Base-by-base conservation (phyloP, 2,888 invertebrate species). In the Tetropium fuscum region DNA sequence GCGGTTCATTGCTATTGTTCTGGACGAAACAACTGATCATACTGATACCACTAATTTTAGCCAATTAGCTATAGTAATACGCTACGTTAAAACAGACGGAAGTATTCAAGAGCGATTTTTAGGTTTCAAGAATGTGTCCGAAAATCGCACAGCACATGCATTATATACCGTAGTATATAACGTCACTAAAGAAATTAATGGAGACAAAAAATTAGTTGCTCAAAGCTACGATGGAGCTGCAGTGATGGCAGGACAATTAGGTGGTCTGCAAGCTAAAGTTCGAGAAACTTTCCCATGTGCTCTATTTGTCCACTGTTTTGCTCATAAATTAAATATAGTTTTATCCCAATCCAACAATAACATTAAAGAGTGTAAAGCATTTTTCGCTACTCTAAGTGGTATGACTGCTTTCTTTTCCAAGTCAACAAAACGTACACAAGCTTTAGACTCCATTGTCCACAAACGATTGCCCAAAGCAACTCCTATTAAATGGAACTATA, bases 201-300 rank as follows among this genome's bases (percentile, higher is more conserved):
- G n/a, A n/a, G n/a, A n/a, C n/a, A n/a, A 62, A 3, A 75, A 77
- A 69, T 67, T 75, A 56, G 57, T 76, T 7, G 72, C 67, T 10
- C 75, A 77, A 64, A 74, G 71, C 11, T 74, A 74, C 54, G 74
- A 76, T 49, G 75, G 75, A 2, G 74, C 72, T 2, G n/a, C 53
- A 11, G 72, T 75, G 7, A 68, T 73, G 64, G 55, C 71, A 15
- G 72, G 70, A 32, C 51, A 74, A 38, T 53, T 73, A 40, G 71
- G 73, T 53, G 76, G 74, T 19, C 64, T 78, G 27, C 77, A 78
- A 64, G 53, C 64, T 7, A 66, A 69, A 64, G 62, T 77, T 2
- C 60, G 60, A 74, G 30, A 64, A 63, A 64, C 53, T 58, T 38
- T 32, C 49, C 69, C 61, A 5, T 43, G 59, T 15, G 73, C 72